Percentiles rank a stretch among this genome's conserved stretches.
Evolutionary conservation across 2,888 invertebrate species (phyloP).

Genomic region (Perizoma flavofasciatum): DNA sequence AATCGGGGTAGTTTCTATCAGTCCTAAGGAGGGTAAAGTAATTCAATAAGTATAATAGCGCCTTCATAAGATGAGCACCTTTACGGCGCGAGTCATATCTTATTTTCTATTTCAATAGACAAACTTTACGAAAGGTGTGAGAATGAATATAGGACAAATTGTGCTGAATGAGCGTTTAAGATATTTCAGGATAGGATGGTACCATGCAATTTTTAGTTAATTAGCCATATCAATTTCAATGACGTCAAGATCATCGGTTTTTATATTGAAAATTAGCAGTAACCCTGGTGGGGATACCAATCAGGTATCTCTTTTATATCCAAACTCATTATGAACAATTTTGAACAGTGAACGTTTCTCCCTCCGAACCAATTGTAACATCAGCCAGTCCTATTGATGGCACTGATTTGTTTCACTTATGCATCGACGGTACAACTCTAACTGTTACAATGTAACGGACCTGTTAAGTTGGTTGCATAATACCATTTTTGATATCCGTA

Average conservation of each 20-base stretch:
- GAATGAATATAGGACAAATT: slow-evolving; percentile 4
- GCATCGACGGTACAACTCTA: too few species aligned
- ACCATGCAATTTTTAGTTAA: slow-evolving; percentile 49
- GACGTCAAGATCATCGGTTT: slow-evolving; percentile 21
- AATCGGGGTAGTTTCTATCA: slow-evolving; percentile 41
- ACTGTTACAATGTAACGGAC: too few species aligned
- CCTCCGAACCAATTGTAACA: too few species aligned
- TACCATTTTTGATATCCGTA: too few species aligned
- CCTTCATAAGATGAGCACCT: slow-evolving; percentile 35
- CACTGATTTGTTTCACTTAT: too few species aligned
- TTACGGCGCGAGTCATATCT: slow-evolving; percentile 37
- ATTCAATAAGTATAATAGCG: slow-evolving; percentile 50
- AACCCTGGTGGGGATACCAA: background rate
- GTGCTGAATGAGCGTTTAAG: slow-evolving; percentile 11
- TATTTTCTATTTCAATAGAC: slow-evolving; percentile 26
- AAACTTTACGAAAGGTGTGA: slow-evolving; percentile 13
- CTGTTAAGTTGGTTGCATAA: too few species aligned
- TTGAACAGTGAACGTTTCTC: too few species aligned
- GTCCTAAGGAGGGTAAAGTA: slow-evolving; percentile 42
- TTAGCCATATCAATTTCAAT: slow-evolving; percentile 62
- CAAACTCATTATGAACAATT: too few species aligned
- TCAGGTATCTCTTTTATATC: too few species aligned
- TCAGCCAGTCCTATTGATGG: too few species aligned
- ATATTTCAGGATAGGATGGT: slow-evolving; percentile 4
- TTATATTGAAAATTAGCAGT: slow-evolving; percentile 14